Conservation (phyloP, 2,113 vertebrate genomes). For the Mobula birostris region DNA sequence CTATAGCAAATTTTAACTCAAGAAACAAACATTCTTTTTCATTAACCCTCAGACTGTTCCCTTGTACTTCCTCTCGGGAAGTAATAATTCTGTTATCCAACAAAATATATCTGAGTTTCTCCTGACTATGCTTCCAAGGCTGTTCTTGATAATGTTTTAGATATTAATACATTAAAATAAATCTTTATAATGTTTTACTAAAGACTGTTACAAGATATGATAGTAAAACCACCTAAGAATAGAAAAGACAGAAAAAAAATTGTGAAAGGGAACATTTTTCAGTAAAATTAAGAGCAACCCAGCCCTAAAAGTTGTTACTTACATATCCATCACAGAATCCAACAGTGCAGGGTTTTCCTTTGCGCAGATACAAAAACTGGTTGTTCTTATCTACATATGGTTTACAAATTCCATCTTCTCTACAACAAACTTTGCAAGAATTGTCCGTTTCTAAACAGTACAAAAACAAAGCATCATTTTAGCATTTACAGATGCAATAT, state of each 20-base stretch:
- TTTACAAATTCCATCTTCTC: conserved; percentile 60
- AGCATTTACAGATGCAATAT: background rate
- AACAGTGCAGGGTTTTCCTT: conserved; percentile 91
- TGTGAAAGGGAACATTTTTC: background rate
- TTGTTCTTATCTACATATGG: conserved; percentile 53
- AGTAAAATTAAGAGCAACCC: background rate
- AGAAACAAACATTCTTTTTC: too few species aligned
- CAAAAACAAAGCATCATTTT: background rate
- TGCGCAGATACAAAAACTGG: conserved; percentile 73
- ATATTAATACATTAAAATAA: background rate
- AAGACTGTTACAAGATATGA: too few species aligned
- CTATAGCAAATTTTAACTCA: too few species aligned
- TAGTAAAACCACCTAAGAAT: background rate
- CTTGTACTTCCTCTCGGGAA: too few species aligned
- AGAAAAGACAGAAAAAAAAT: background rate
- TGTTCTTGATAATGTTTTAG: too few species aligned
- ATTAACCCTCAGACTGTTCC: too few species aligned
- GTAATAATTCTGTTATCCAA: too few species aligned
- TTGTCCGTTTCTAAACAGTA: conserved; percentile 70
- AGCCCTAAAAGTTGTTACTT: conserved; percentile 48
- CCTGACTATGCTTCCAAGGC: too few species aligned
- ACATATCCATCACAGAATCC: conserved; percentile 86
- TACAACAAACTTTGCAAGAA: conserved; percentile 93
- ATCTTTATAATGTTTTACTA: background rate
- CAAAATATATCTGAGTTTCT: too few species aligned